Evolutionary conservation across 2,797 vertebrate species (phyloP), one percentile per base, ranked within the genome.

Genomic region (Urophycis tenuis): DNA sequence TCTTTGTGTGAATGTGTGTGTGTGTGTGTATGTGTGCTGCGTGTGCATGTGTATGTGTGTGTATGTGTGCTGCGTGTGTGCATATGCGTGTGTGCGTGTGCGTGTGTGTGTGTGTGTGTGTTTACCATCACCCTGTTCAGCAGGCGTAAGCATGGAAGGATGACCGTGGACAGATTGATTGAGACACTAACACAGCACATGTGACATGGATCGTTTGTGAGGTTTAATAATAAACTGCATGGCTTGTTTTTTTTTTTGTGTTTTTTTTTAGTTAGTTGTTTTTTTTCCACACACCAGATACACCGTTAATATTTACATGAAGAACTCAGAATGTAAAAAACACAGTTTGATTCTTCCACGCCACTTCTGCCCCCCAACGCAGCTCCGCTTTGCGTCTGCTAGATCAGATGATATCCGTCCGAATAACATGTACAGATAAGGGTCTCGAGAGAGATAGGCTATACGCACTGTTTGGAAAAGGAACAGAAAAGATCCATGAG

Each of bases 201-300:
- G 31, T 74, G 73, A 67, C 67, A 81, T 64, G 79, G 78, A 73
- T 85, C 89, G 80, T 91, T 91, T 89, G 92, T 92, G 92, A 92
- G 87, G 88, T 93, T 93, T 94, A 94, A 92, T 93, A 87, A 90
- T 90, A 90, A 92, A 91, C 89, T 90, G 88, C 85, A 90, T 90
- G 82, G 89, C 79, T 85, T 85, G 39, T 41, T 41, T 85, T 87
- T 81, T 81, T 85, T 83, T 85, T 22, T 53, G n/a, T 19, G 85
- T 84, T 39, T 41, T 12, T 85, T 87, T n/a, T n/a, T n/a, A n/a
- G n/a, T n/a, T n/a, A n/a, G n/a, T n/a, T n/a, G n/a, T n/a, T n/a
- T n/a, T 82, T 81, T 85, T 83, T 85, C 78, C 86, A 92, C 87
- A 92, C 88, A 90, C 90, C 85, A 86, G 88, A 87, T 91, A 93